Percentiles rank a stretch among this genome's conserved stretches.
Evolutionary conservation across 2,888 invertebrate genomes (phyloP).

Genomic region (Clepsis dumicolana): DNA sequence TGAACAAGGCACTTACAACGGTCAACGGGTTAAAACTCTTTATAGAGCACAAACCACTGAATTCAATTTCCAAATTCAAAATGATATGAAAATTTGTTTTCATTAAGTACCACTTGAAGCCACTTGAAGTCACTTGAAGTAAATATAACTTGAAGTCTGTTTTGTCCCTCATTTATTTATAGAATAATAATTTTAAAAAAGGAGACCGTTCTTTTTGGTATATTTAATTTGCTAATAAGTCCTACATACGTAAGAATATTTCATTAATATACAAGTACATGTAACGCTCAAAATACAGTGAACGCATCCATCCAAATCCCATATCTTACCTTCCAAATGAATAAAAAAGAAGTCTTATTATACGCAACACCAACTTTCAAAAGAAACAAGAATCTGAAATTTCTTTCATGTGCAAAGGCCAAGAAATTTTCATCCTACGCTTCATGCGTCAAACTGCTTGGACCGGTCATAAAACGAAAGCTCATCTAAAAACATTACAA

Average conservation of each 20-base stretch:
- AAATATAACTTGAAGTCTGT: neutral
- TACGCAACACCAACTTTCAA: neutral
- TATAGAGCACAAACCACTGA: neutral
- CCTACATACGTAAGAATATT: no score
- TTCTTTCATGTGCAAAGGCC: neutral
- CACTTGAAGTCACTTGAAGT: no score
- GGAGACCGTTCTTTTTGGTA: neutral
- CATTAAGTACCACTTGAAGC: no score
- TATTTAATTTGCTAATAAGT: neutral
- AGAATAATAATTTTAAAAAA: neutral
- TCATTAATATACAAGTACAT: no score
- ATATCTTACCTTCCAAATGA: no score
- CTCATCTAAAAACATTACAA: conserved; percentile 19
- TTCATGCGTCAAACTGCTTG: neutral
- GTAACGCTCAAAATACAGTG: no score
- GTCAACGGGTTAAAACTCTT: neutral
- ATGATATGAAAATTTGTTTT: conserved; percentile 3
- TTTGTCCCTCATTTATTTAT: neutral
- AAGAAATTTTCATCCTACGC: neutral
- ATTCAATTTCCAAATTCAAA: neutral
- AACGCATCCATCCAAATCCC: no score
- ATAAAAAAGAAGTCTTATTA: neutral
- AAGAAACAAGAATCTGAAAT: neutral
- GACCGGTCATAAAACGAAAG: conserved; percentile 2
- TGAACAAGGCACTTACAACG: neutral